Base-by-base conservation (phyloP, 2,888 invertebrate species). In the Folsomia candida region DNA sequence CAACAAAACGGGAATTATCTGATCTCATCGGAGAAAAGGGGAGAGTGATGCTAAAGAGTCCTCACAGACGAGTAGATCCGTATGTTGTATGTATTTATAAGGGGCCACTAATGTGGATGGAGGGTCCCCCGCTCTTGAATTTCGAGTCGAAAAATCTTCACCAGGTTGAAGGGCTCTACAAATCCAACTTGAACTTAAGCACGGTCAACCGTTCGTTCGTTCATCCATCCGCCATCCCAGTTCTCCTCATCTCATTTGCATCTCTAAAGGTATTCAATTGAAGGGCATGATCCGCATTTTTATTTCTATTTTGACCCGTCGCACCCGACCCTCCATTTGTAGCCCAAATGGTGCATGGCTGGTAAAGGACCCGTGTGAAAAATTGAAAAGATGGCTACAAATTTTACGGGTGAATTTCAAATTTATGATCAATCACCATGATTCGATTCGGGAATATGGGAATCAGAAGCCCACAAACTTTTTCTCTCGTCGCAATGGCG, bases 291-390 rank as follows among this genome's bases (percentile, higher is more conserved):
- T 54, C 54, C 54, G 54, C 54, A 54, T 54, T 54, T 54, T 54
- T 54, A 54, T 54, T 18, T 54, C 54, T 54, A 54, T 54, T 54
- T 54, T 54, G 54, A 54, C 54, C 54, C 18, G 54, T 22, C 54
- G 54, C 54, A 54, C 54, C 54, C 54, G 54, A n/a, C 54, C 54
- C 54, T 54, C n/a, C 22, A 14, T 14, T 54, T 54, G 22, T n/a
- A 37, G 4, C 37, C 54, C 18, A 14, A 54, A 54, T 54, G 22
- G 22, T 6, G 20, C n/a, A 20, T 6, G 54, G 18, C 22, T 14
- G n/a, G 54, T 54, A 54, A 54, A 20, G 54, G 54, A 54, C n/a
- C 54, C 54, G 54, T 54, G 54, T 54, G 54, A 54, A 54, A 47
- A 54, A 54, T 54, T 22, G 22, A 54, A 22, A 47, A 47, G 18